phyloP scores from a whole-genome alignment of 1,140 invertebrate species.

The Lepidurus couesii region DNA sequence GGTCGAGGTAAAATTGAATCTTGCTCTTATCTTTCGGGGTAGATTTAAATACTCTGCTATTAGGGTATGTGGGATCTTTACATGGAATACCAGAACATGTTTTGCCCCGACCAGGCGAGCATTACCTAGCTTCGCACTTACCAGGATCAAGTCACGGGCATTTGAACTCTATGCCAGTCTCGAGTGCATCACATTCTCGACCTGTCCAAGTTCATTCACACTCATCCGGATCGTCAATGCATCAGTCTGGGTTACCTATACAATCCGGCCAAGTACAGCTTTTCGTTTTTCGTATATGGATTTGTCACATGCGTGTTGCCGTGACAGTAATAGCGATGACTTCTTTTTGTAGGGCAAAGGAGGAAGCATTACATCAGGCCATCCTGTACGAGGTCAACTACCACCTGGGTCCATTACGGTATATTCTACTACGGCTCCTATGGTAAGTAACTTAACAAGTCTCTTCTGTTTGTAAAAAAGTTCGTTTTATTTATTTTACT shows the following conservation, averaged over 20 bases:
- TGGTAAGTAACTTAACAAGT: background rate
- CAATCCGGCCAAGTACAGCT: constrained; percentile 27
- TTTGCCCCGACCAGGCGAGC: background rate
- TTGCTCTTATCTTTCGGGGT: constrained; percentile 17
- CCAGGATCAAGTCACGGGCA: background rate
- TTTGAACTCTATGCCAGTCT: background rate
- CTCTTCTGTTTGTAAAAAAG: background rate
- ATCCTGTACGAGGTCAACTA: constrained; percentile 47
- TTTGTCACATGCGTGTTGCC: constrained; percentile 23
- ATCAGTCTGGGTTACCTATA: background rate
- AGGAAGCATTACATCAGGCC: constrained; percentile 53
- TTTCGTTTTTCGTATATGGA: constrained; percentile 23
- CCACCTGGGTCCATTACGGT: background rate
- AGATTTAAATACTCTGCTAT: background rate
- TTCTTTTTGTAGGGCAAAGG: constrained; percentile 46
- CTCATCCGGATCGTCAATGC: constrained; percentile 26
- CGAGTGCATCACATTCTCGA: constrained; percentile 27
- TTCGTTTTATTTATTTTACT: background rate
- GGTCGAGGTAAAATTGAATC: constrained; percentile 25
- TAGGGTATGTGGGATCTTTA: constrained; percentile 37
- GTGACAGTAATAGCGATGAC: constrained; percentile 29
- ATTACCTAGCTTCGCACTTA: background rate
- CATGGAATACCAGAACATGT: constrained; percentile 35
- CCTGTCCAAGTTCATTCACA: constrained; percentile 33
- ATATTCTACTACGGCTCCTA: background rate